Evolutionary conservation across 2,797 vertebrate species (phyloP), one percentile per base, ranked within the genome.

Genomic region (Rhinophrynus dorsalis): DNA sequence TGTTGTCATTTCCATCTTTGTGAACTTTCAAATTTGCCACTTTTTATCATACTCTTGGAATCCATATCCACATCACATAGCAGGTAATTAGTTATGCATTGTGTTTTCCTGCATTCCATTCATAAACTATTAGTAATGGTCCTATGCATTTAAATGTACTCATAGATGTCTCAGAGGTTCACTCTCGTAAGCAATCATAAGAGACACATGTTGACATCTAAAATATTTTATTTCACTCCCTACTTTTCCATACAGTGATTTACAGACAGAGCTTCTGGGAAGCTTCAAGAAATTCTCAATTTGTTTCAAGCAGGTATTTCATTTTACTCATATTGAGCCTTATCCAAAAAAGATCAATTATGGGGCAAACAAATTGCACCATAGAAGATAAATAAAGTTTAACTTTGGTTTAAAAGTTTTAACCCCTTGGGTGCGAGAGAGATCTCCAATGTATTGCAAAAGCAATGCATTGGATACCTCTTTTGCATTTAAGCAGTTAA

Each of bases 81-180:
- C 56, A 50, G 33, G 59, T 61, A 38, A 68, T 68, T 60, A 52
- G 56, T 52, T 33, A 54, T 44, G 35, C 32, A 60, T 24, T 68
- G 56, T 42, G 51, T 68, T 35, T 33, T 54, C 15, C 30, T 45
- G 50, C 67, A 70, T 70, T 70, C 48, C 58, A 62, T 27, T 54
- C 67, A 29, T 35, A 62, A 48, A 37, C 32, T 13, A 40, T 55
- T 60, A 44, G 37, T 55, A 54, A 70, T 45, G 37, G 55, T 62
- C 38, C 17, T 62, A n/a, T 21, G 40, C 58, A 54, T 40, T 42
- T 18, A 65, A 26, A 54, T 33, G 18, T 13, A 52, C 37, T 63
- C 38, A 30, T 52, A 61, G 7, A 30, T 40, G 50, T 62, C 37
- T 62, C 20, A 21, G 27, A 27, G 21, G 12, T 21, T 54, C 6